Evolutionary conservation across 2,888 invertebrate genomes (phyloP), one percentile per base, ranked within the genome.

Genomic region (Pristionchus japonicus): DNA sequence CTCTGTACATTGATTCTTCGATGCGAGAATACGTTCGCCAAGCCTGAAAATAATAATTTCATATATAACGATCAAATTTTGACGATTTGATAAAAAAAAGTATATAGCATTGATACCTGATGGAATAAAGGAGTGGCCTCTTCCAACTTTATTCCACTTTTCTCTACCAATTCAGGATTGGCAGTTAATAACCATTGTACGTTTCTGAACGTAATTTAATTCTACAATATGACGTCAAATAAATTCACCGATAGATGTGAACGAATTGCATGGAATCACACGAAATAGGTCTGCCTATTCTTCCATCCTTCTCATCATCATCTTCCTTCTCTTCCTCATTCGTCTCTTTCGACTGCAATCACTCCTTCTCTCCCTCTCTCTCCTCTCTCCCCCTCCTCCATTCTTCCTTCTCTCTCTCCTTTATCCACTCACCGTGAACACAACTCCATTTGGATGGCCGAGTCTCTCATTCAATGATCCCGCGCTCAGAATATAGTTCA

Each of bases 211-310:
- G 43, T 13, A 43, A 47, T 13, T 3, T 23, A 43, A 40, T 47
- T n/a, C 17, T 40, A 23, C 20, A 40, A n/a, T n/a, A 27, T 64
- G 11, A 34, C 13, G 31, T 31, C 15, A 9, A 31, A 40, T 74
- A 20, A 3, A 40, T 40, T 11, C 3, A 82, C 82, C 82, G 27
- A 57, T 82, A 82, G 2, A 82, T 82, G 20, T 82, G 82, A 3
- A 82, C 82, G 52, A 82, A 82, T 23, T 82, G 82, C 82, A 82
- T 15, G 7, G 82, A 49, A 57, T 82, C 82, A 31, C 52, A 49
- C 3, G 82, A 11, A 31, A 82, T 2, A 11, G 77, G 77, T 27
- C 27, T 43, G 4, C 77, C 77, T 3, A 43, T 11, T 47, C 43
- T 7, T 47, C 37, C 52, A 17, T 82, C 34, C 2, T 52, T 37